Evolutionary conservation across 2,113 vertebrate genomes (phyloP), one percentile per base, ranked within the genome.

Genomic region (Grantiella picta): DNA sequence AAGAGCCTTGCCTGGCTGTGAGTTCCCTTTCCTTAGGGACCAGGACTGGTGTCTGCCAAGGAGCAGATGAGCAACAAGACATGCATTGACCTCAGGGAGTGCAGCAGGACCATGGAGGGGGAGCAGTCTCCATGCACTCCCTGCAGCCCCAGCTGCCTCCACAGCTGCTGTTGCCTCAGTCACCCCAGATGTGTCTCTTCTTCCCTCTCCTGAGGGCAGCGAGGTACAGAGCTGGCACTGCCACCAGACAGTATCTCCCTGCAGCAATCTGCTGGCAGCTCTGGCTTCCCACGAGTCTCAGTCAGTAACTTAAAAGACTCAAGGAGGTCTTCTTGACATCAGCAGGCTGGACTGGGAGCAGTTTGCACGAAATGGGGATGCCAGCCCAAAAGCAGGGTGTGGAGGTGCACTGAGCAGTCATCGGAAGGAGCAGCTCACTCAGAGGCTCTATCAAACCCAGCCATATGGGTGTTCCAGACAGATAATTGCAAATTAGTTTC

Each of bases 371-470:
- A 64, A 69, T 11, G 24, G 50, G 19, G 40, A 13, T 60, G 50
- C 8, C 64, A 93, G 72, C 49, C 59, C 81, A 56, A 72, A 68
- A 23, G 4, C 38, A 33, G 33, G 1, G 59, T 31, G 76, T 4
- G 1, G 63, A 76, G 45, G 21, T n/a, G 68, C 59, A 10, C 49
- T 33, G 44, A 86, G 52, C 61, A 71, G 71, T 6, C 63, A 20
- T 38, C 0, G 1, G 72, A 65, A 69, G 28, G 0, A 60, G 49
- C 4, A 2, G 49, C 63, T 90, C 5, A 0, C 60, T 72, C 71
- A 45, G 76, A 1, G 15, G 52, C 72, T 65, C 24, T 14, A 57
- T 40, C 54, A 82, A 75, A 79, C 38, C 19, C 38, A 64, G 59
- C 33, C 59, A 42, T 33, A 44, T 20, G 13, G 18, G 9, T 63